These are phyloP conservation scores for Drosophila jambulina DNA, from an alignment of 1,140 invertebrate genomes.

Conservation along the genomic window DNA sequence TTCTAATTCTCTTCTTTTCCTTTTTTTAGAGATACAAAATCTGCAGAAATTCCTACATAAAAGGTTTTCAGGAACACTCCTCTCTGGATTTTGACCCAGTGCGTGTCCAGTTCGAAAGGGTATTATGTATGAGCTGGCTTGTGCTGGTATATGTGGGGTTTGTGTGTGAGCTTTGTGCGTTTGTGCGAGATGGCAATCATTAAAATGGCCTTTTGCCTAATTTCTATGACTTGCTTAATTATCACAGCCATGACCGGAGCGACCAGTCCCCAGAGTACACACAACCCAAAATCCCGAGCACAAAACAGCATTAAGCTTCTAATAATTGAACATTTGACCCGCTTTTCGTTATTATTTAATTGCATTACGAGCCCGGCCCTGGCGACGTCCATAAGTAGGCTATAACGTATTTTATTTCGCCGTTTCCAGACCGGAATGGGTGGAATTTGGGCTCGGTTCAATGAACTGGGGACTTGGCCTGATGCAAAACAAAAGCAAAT, in stretches of 20 bases:
- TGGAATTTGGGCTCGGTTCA: conserved; percentile 29
- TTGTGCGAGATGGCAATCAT: conserved; percentile 76
- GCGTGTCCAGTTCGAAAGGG: conserved; percentile 64
- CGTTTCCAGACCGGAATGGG: not conserved
- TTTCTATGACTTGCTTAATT: conserved; percentile 84
- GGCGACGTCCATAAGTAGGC: conserved; percentile 47
- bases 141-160: conserved; percentile 6
- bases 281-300: conserved; percentile 28
- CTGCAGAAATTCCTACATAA: not conserved
- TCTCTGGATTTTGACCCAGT: conserved; percentile 17
- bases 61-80: conserved; percentile 5
- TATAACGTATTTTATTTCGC: conserved; percentile 53
- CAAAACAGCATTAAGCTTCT: conserved; percentile 73
- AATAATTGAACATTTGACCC: conserved; percentile 81
- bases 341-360: conserved; percentile 75
- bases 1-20: too few relatives aligned
- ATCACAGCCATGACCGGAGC: conserved; percentile 62
- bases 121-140: conserved; percentile 41
- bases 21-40: not conserved
- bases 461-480: conserved; percentile 26
- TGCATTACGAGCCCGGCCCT: conserved; percentile 50
- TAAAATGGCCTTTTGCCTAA: conserved; percentile 82
- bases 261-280: conserved; percentile 39
- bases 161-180: conserved; percentile 31
- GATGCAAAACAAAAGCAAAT: conserved; percentile 38